Conservation (phyloP, 2,113 vertebrate species). For the Ailurus styani region DNA sequence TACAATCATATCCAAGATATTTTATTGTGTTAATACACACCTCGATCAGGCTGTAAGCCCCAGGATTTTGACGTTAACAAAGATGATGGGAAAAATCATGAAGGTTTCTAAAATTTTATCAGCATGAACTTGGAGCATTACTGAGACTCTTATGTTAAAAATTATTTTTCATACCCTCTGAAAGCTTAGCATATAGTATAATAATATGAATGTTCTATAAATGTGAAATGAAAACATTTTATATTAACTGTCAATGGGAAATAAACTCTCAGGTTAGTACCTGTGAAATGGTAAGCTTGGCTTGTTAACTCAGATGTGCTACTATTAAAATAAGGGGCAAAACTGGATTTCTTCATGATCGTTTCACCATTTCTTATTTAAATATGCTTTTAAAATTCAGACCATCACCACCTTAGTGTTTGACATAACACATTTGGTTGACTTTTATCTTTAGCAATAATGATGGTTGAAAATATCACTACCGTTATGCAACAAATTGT, state of each 20-base stretch:
- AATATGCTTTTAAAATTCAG: slow-evolving; percentile 47
- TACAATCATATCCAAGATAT: neutral
- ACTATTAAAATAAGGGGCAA: slow-evolving; percentile 20
- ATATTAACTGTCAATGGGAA: slow-evolving; percentile 35
- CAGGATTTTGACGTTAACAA: neutral
- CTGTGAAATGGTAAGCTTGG: slow-evolving; percentile 8
- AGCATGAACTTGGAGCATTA: neutral
- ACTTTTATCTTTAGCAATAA: slow-evolving; percentile 76
- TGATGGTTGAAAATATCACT: slow-evolving; percentile 80
- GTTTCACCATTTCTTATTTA: slow-evolving; percentile 25
- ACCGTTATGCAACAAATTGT: slow-evolving; percentile 68
- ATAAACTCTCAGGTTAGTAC: slow-evolving; percentile 23
- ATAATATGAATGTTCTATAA: neutral
- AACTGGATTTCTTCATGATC: slow-evolving; percentile 8
- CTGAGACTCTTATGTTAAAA: neutral
- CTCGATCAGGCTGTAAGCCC: neutral
- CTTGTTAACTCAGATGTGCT: slow-evolving; percentile 2
- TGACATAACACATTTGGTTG: slow-evolving; percentile 74
- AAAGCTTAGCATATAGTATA: neutral
- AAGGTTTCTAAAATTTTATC: slow-evolving; percentile 2
- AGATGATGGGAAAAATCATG: neutral
- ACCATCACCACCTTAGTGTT: neutral
- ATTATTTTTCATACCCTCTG: neutral
- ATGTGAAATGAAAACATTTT: slow-evolving; percentile 49
- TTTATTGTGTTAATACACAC: neutral